Conservation (phyloP, 2,113 vertebrate genomes). For the Strigops habroptila region DNA sequence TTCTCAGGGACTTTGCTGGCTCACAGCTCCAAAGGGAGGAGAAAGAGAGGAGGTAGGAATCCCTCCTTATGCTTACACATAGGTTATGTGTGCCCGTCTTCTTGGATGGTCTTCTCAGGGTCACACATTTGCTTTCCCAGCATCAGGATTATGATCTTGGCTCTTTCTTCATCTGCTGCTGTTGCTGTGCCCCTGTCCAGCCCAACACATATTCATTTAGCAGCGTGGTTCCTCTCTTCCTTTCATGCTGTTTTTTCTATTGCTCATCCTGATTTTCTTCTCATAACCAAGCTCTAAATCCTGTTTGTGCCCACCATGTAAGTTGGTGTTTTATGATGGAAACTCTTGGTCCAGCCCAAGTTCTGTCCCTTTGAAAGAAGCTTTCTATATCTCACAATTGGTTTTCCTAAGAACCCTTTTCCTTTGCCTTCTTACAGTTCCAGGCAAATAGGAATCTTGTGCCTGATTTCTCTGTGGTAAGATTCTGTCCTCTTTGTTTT, state of each 20-base stretch:
- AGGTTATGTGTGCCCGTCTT: background rate
- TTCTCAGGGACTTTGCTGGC: background rate
- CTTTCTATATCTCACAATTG: background rate
- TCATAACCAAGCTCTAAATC: background rate
- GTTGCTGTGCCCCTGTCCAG: background rate
- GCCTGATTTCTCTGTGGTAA: background rate
- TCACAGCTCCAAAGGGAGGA: background rate
- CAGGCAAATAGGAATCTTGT: background rate
- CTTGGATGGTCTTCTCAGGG: background rate
- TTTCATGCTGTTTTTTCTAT: background rate
- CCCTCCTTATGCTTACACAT: background rate
- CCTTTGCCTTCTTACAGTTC: background rate
- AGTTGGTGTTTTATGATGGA: background rate
- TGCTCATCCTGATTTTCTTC: background rate
- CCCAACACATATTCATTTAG: fast-evolving
- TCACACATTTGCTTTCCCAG: background rate
- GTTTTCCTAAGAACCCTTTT: background rate
- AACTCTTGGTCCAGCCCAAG: background rate
- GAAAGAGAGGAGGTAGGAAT: background rate
- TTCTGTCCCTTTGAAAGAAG: background rate
- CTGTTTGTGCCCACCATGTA: background rate
- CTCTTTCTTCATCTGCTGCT: background rate
- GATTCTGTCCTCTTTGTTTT: background rate
- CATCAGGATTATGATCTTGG: background rate
- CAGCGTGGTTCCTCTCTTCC: background rate